phyloP scores from a whole-genome alignment of 2,888 invertebrate genomes.

The Leptopilina myrica region DNA sequence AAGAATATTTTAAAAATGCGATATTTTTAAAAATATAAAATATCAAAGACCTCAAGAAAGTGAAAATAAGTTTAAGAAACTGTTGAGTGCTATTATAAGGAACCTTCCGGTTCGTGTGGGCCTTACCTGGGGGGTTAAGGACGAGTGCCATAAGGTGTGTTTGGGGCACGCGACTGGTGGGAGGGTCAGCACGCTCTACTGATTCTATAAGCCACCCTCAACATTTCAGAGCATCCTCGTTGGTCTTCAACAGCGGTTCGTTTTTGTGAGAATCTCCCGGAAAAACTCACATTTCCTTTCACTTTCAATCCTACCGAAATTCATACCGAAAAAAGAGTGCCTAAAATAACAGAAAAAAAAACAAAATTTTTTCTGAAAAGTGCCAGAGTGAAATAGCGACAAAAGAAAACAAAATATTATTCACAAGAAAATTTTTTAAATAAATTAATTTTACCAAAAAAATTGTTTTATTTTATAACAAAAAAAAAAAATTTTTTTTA shows the following conservation, averaged over 20 bases:
- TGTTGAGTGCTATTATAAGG: constrained; percentile 1
- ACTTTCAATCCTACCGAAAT: neutral
- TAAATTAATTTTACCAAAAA: too few species aligned
- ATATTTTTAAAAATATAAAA: too few species aligned
- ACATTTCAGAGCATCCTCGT: constrained; percentile 42
- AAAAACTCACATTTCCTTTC: neutral
- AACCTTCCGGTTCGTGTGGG: constrained; percentile 30
- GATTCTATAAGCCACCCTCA: constrained; percentile 63
- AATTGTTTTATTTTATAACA: too few species aligned
- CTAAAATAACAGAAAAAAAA: neutral
- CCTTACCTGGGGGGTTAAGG: constrained; percentile 58
- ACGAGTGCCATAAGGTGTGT: constrained; percentile 62
- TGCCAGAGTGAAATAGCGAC: too few species aligned
- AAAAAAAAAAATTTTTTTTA: too few species aligned
- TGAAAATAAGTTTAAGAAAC: neutral
- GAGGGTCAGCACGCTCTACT: constrained; percentile 64
- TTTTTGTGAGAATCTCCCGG: neutral
- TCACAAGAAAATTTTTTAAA: too few species aligned
- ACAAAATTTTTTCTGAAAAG: too few species aligned
- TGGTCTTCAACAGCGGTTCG: constrained; percentile 39
- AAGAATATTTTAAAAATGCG: too few species aligned
- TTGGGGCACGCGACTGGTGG: constrained; percentile 51
- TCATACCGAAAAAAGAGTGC: neutral
- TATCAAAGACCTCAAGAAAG: neutral
- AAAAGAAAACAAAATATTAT: too few species aligned